Evolutionary conservation across 2,797 vertebrate genomes (phyloP).

Genomic region (Choloepus didactylus): DNA sequence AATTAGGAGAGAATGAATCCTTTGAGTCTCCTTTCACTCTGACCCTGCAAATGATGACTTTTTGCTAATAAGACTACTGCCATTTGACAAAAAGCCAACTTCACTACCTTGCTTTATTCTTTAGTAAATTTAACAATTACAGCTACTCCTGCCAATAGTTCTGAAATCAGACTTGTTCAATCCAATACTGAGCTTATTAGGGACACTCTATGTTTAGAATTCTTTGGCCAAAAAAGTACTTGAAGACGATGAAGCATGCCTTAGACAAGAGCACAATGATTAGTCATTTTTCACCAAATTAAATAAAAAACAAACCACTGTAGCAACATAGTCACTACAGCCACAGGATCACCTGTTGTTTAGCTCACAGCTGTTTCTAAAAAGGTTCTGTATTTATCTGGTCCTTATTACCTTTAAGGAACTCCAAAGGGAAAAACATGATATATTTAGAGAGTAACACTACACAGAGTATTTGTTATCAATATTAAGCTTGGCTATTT

Average conservation of each 20-base stretch:
- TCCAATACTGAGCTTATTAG: constrained; percentile 91
- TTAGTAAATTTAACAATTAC: constrained; percentile 91
- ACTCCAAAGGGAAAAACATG: constrained; percentile 87
- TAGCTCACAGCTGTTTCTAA: constrained; percentile 87
- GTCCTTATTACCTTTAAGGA: constrained; percentile 87
- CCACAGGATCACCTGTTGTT: constrained; percentile 89
- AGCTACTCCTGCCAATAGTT: constrained; percentile 89
- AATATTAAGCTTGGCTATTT: constrained; percentile 86
- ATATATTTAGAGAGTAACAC: constrained; percentile 86
- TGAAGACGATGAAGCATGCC: constrained; percentile 89
- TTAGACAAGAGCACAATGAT: constrained; percentile 89
- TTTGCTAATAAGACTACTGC: constrained; percentile 90
- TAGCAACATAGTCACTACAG: constrained; percentile 48
- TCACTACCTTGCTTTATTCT: constrained; percentile 89
- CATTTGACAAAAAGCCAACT: constrained; percentile 90
- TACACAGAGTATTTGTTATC: constrained; percentile 84
- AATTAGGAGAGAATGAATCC: constrained; percentile 91
- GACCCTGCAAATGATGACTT: constrained; percentile 89
- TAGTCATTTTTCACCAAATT: constrained; percentile 88
- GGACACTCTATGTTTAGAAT: constrained; percentile 88
- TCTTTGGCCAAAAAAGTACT: constrained; percentile 90
- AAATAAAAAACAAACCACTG: constrained; percentile 78
- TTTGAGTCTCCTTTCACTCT: constrained; percentile 88
- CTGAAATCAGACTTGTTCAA: constrained; percentile 90
- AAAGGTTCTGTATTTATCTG: constrained; percentile 88